Evolutionary conservation across 2,797 vertebrate species (phyloP), one percentile per base, ranked within the genome.

Genomic region (Darevskia mixta): DNA sequence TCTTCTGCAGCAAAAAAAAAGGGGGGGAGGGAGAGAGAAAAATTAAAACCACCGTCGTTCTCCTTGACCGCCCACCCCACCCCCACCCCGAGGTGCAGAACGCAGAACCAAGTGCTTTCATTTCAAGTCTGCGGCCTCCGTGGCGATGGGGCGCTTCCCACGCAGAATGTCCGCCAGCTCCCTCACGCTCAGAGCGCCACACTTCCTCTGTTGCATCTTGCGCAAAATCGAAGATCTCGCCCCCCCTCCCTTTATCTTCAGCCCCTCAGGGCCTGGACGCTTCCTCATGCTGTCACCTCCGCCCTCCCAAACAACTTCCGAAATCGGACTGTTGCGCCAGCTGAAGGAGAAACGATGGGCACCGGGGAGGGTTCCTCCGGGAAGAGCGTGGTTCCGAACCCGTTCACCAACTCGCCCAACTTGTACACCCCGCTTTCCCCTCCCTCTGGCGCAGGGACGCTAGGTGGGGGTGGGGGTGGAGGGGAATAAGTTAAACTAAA

Each of bases 401-500:
- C 71, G 66, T n/a, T 83, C 20, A 0, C 73, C 69, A 85, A 82
- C 86, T 87, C 82, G 73, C 0, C 27, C 43, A 6, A 77, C 15
- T 27, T 72, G 82, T 32, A 15, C 78, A 76, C 79, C 66, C 76
- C 17, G 15, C 8, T 79, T 58, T 82, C 69, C 61, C 83, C 87
- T 91, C 92, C 92, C 91, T 95, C 93, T 88, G 88, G 93, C 35
- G 87, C 87, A 90, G 94, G 95, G 94, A 87, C 88, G 91, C 32
- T 2, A 23, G 32, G 0, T n/a, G 18, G 2, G 8, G 55, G 55
- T 5, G 8, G 4, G 64, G 3, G 61, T 3, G 1, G 11, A 25
- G 0, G 61, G 17, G 38, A 95, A 93, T 93, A 95, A 94, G 95
- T 95, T 95, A 94, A 96, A 94, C 94, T 94, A 55, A 93, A 95